phyloP scores from a whole-genome alignment of 2,113 vertebrate species.

The Benitochromis conjunctus region DNA sequence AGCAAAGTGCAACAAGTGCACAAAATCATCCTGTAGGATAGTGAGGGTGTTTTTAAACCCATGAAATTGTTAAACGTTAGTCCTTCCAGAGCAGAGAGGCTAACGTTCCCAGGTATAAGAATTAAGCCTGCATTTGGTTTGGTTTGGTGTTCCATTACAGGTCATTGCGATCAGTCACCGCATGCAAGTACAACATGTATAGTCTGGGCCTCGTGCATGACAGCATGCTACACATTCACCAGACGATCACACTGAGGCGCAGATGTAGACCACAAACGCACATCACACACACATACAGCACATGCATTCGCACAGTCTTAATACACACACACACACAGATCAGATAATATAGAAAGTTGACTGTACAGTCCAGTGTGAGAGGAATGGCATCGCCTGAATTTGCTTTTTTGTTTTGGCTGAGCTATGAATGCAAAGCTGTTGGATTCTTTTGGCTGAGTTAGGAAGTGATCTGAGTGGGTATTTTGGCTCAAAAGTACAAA shows the following conservation, averaged over 20 bases:
- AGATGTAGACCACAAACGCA: conserved; percentile 31
- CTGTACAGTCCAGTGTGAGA: conserved; percentile 46
- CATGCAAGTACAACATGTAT: conserved; percentile 69
- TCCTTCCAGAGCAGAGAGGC: neutral
- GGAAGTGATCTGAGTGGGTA: neutral
- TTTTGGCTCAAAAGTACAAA: neutral
- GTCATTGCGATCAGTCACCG: conserved; percentile 44
- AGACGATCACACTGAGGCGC: conserved; percentile 56
- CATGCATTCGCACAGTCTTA: conserved; percentile 2
- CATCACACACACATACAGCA: neutral
- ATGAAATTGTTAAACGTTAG: neutral
- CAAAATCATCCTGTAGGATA: neutral
- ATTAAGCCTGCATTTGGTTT: conserved; percentile 3
- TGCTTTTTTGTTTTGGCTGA: conserved; percentile 33
- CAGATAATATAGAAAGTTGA: conserved; percentile 3
- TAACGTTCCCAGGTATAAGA: conserved; percentile 4
- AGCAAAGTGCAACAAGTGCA: neutral
- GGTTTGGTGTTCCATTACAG: conserved; percentile 33
- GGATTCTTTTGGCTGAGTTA: conserved; percentile 9
- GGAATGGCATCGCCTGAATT: neutral
- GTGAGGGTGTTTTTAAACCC: neutral
- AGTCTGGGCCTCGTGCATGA: conserved; percentile 49
- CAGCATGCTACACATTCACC: conserved; percentile 69
- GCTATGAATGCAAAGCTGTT: conserved; percentile 29
- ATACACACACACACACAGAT: conserved; percentile 17